A percentile compares a stretch with the other conserved stretches of the same genome.
Conservation (phyloP, 1,140 invertebrate species). For the Coelopa frigida region DNA sequence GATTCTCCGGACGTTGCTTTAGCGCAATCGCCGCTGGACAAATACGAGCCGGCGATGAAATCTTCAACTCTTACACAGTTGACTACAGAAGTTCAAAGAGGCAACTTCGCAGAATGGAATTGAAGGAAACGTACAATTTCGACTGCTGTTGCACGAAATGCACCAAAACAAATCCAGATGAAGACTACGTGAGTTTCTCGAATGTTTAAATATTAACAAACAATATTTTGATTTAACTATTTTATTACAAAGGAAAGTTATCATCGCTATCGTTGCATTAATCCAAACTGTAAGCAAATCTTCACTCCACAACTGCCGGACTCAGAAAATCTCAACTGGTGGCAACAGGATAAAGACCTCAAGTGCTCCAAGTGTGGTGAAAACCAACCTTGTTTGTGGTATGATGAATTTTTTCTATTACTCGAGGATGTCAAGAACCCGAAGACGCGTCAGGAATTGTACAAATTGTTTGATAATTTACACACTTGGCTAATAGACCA, state of each 20-base stretch:
- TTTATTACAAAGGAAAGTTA: constrained; percentile 15
- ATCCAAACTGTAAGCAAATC: constrained; percentile 13
- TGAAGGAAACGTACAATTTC: constrained; percentile 26
- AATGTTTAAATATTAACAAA: not conserved
- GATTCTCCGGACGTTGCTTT: constrained; percentile 22
- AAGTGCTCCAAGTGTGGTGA: constrained; percentile 19
- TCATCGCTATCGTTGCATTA: constrained; percentile 29
- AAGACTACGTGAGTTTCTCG: constrained; percentile 27
- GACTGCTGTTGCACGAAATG: constrained; percentile 26
- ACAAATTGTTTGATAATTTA: constrained; percentile 15
- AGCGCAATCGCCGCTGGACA: constrained; percentile 14
- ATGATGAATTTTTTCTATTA: constrained; percentile 13
- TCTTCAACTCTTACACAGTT: constrained; percentile 32
- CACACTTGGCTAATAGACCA: constrained; percentile 18
- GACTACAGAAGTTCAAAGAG: constrained; percentile 17
- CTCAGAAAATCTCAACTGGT: constrained; percentile 20
- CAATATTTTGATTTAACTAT: not conserved
- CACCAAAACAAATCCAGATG: constrained; percentile 13
- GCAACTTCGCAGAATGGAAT: constrained; percentile 7
- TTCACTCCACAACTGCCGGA: constrained; percentile 17
- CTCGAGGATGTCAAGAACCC: constrained; percentile 5
- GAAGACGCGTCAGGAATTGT: constrained; percentile 13
- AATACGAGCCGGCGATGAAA: constrained; percentile 20
- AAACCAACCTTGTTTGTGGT: constrained; percentile 19
- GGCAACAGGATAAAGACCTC: constrained; percentile 16